A percentile compares a stretch with the other conserved stretches of the same genome.
phyloP scores from a whole-genome alignment of 2,797 vertebrate genomes.

The Thaleichthys pacificus region DNA sequence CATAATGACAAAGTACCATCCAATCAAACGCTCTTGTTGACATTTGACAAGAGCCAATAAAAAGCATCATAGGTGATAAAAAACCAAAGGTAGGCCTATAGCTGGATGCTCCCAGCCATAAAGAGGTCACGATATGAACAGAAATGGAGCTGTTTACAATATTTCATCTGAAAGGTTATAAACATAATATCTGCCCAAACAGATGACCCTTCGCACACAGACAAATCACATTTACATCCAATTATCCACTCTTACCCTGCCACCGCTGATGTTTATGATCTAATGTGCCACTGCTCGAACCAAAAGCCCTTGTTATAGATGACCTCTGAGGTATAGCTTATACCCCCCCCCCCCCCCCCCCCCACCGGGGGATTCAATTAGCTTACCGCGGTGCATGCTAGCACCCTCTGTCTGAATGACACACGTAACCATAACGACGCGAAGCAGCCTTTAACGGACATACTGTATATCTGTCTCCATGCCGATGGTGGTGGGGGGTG shows the following conservation, averaged over 20 bases:
- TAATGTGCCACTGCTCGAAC: not conserved
- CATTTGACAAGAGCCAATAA: constrained; percentile 21
- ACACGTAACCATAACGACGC: not conserved
- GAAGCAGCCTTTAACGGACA: too few species aligned
- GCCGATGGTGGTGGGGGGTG: too few species aligned
- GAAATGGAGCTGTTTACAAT: constrained; percentile 17
- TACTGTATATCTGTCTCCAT: too few species aligned
- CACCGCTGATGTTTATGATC: not conserved
- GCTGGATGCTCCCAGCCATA: not conserved
- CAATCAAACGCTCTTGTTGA: not conserved
- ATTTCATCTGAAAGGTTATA: constrained; percentile 31
- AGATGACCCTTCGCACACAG: constrained; percentile 12
- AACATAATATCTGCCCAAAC: constrained; percentile 24
- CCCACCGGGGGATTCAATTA: too few species aligned
- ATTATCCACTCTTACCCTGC: not conserved
- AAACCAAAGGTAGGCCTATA: not conserved
- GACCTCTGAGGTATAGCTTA: too few species aligned
- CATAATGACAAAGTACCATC: constrained; percentile 2
- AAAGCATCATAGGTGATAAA: not conserved
- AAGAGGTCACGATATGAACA: constrained; percentile 7
- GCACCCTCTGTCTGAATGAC: not conserved
- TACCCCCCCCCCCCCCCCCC: too few species aligned
- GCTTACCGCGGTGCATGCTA: too few species aligned
- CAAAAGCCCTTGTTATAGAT: too few species aligned
- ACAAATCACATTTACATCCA: not conserved